Evolutionary conservation across 2,113 vertebrate genomes (phyloP), one percentile per base, ranked within the genome.

Genomic region (Turnix velox): DNA sequence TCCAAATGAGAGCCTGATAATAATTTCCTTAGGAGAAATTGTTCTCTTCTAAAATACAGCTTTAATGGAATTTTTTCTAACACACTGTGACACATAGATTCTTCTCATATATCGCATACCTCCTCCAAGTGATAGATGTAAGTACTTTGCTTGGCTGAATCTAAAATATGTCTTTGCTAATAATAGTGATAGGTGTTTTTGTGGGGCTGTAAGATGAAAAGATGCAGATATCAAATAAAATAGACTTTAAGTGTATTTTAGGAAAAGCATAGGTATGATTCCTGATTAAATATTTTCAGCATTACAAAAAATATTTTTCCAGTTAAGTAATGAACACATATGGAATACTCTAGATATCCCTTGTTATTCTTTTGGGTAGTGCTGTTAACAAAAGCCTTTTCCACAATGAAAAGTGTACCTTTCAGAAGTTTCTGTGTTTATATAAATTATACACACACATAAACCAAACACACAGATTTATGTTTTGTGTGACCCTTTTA

Each of bases 401-500:
- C 90, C 46, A 78, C 72, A 76, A 93, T 81, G 63, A 54, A 93
- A 97, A 71, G 12, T 84, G 35, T 94, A 95, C 81, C 86, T 94
- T 87, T 90, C 93, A 94, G 88, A 97, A 95, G 30, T 97, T 95
- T 95, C 75, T 94, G 93, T 95, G 91, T 96, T 97, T 96, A 87
- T 96, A 96, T 96, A 97, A 97, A 97, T 97, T 97, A 97, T 90
- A 95, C 57, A 88, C 90, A 80, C 52, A 76, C 90, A 96, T 96
- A 97, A 98, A 95, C 25, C 95, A 96, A 85, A 93, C 73, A 96
- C 87, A 87, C 35, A 97, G 97, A 98, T 98, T 98, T 98, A 98
- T 98, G 97, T 76, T 95, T 97, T 96, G 49, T 96, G 85, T 97
- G 97, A 97, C 97, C 98, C 97, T 98, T 98, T 98, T 98, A 98